Base-by-base conservation (phyloP, 1,140 invertebrate species). In the Cardiocondyla obscurior region DNA sequence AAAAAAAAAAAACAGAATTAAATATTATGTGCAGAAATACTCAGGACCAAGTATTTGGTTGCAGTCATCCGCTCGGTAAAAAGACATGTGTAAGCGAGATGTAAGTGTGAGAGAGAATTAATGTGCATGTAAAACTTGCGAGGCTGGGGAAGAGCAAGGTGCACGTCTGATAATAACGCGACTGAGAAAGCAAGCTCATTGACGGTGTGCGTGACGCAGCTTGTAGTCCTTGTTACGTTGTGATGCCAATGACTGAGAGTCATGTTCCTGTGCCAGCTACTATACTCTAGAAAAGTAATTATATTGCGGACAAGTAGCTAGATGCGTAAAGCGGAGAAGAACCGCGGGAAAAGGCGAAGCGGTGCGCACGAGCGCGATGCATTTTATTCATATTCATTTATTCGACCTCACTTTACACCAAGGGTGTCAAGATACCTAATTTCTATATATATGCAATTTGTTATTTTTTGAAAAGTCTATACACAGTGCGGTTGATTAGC, bases 221-320 rank as follows among this genome's bases (percentile, higher is more conserved):
- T 93, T 90, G 90, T 93, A 94, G 93, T 94, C 92, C 92, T 94
- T 93, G 91, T 93, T 93, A 93, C 90, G 92, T 94, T 94, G 93
- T 94, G 93, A 94, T 94, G 93, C 89, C 93, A 94, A 94, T 94
- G 94, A 94, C 93, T 93, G 92, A 92, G 88, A 90, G 93, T 94
- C 94, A 94, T 94, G 93, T 94, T 94, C 93, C 93, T 94, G 94
- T 94, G 94, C 94, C 94, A 94, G 94, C 92, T 94, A 94, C 93
- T 94, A 94, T 94, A 94, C 93, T 93, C 90, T 93, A 93, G 91
- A 89, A 91, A 76, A 87, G 90, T 93, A 93, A 92, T 91, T 91
- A 90, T 90, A 91, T 90, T 88, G 89, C 90, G 89, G 58, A 92
- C 86, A 55, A 85, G 46, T 90, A 92, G 73, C 88, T 90, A 91